Evolutionary conservation across 2,113 vertebrate species (phyloP).

Genomic region (Ciconia maguari): DNA sequence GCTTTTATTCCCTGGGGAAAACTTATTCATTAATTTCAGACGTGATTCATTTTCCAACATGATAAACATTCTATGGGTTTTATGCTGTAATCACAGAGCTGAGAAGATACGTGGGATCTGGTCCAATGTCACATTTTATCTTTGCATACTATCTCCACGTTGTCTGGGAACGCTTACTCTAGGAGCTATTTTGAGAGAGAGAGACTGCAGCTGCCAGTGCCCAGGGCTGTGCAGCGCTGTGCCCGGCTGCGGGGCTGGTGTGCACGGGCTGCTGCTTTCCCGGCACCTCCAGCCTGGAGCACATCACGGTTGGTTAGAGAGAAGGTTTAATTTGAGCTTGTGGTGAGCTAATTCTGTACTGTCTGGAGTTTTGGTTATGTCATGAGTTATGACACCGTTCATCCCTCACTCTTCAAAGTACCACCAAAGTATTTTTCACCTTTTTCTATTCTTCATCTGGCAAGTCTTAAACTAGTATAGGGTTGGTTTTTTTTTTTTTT

Average conservation of each 20-base stretch:
- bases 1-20: neutral
- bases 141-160: neutral
- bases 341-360: neutral
- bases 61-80: neutral
- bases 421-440: neutral
- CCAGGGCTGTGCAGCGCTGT: fast-evolving
- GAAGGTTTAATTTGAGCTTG: neutral
- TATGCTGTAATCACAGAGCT: neutral
- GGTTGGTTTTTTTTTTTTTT: too few species aligned
- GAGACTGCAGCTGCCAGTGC: neutral
- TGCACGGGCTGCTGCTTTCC: neutral
- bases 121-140: neutral
- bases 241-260: fast-evolving
- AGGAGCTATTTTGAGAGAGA: neutral
- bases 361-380: neutral
- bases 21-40: neutral
- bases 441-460: neutral
- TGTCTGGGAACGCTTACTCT: neutral
- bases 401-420: neutral
- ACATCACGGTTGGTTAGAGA: neutral
- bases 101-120: neutral
- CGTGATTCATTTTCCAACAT: fast-evolving
- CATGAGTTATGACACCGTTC: neutral
- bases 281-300: neutral
- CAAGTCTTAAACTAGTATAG: neutral